Evolutionary conservation across 2,113 vertebrate species (phyloP).

Genomic region (Cricetomys ansorgei): DNA sequence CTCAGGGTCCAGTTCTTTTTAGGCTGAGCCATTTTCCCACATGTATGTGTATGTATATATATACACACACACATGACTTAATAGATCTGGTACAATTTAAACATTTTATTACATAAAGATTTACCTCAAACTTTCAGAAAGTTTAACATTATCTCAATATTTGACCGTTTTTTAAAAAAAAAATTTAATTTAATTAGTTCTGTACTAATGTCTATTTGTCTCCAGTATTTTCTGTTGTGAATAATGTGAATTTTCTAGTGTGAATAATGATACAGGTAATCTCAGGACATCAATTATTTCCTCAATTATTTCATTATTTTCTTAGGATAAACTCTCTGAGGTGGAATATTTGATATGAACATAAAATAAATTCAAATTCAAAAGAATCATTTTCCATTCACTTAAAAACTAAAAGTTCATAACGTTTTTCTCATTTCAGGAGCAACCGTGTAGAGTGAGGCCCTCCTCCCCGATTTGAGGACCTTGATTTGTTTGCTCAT

Average conservation of each 20-base stretch:
- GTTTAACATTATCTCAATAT: background rate
- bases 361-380: background rate
- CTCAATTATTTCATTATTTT: background rate
- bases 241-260: background rate
- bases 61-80: too few species aligned
- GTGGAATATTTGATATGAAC: background rate
- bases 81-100: background rate
- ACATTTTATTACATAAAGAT: slow-evolving; percentile 21
- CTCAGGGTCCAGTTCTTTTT: too few species aligned
- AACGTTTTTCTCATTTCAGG: background rate
- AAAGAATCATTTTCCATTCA: background rate
- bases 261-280: background rate
- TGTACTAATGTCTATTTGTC: background rate
- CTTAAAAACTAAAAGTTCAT: background rate
- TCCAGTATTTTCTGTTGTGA: background rate
- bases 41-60: too few species aligned
- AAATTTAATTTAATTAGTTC: background rate
- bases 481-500: background rate
- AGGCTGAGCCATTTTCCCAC: background rate
- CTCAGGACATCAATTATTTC: background rate
- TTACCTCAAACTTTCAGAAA: background rate
- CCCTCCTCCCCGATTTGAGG: background rate
- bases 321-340: background rate
- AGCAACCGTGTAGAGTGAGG: background rate
- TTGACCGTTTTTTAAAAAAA: background rate